Base-by-base conservation (phyloP, 2,113 vertebrate species). In the Syngnathus floridae region DNA sequence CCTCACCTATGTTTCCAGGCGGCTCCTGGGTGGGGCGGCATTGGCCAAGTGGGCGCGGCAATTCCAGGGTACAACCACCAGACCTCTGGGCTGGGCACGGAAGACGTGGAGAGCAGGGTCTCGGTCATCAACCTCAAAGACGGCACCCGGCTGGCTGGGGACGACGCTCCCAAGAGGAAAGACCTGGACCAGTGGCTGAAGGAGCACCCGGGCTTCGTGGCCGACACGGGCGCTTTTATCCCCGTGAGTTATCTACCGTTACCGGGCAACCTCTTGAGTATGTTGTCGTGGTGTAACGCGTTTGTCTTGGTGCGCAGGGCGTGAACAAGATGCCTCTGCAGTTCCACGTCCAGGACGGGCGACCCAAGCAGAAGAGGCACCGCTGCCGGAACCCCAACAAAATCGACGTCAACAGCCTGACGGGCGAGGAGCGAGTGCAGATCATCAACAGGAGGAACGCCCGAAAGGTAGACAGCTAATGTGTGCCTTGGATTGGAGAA, bases 361-460 rank as follows among this genome's bases (percentile, higher is more conserved):
- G 95, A 21, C 97, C 97, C 38, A 99, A 98, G 77, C 97, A 99
- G 84, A 99, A 99, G 83, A 90, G 97, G 48, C 97, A 99, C 66
- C 95, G 97, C 66, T 98, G 97, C 74, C 89, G 96, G 76, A 99
- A 99, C 73, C 97, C 97, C 13, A 98, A 96, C 87, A 99, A 99
- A 89, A 90, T 99, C n/a, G 97, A 99, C 7, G 88, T 99, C 55
- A 99, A 96, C 78, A 99, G 95, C 74, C 91, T 99, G 63, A 99
- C 97, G 0, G 97, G 97, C 78, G 97, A 99, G 77, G 97, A 99
- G 77, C 90, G 97, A 57, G 97, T 99, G 69, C 97, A 98, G 79
- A 94, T 99, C 71, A 98, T 99, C 79, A 99, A 99, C 60, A 91
- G 95, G 87, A 94, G 95, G 85, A 99, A 98, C 7, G 97, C 96